Conservation (phyloP, 2,888 invertebrate genomes). For the Nezara viridula region DNA sequence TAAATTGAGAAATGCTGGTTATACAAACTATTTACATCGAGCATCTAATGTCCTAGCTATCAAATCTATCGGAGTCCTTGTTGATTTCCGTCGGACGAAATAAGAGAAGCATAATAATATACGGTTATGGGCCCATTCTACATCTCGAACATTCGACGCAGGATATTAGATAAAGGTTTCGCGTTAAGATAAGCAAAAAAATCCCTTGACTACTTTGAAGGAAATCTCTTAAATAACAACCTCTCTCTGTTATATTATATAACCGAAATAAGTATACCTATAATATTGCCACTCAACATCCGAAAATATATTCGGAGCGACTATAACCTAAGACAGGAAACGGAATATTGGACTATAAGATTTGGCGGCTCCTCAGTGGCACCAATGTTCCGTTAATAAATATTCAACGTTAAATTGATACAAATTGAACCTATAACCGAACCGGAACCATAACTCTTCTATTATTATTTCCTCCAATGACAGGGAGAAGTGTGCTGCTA, state of each 20-base stretch:
- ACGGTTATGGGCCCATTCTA: background rate
- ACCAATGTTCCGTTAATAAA: background rate
- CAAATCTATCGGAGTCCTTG: background rate
- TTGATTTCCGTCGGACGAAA: background rate
- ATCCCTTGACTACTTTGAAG: background rate
- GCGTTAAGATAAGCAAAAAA: background rate
- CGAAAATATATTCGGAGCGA: background rate
- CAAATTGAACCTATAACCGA: background rate
- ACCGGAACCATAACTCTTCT: constrained; percentile 4
- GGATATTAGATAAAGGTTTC: background rate
- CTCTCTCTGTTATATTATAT: background rate
- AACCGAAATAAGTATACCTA: background rate
- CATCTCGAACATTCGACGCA: background rate
- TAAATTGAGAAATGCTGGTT: too few species aligned
- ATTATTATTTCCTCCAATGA: background rate
- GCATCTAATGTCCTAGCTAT: background rate
- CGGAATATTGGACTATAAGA: background rate
- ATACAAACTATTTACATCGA: background rate
- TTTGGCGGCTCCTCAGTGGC: background rate
- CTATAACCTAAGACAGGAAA: constrained; percentile 3
- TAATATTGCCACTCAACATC: background rate
- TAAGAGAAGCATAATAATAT: background rate
- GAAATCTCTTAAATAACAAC: background rate
- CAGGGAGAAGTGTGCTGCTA: background rate
- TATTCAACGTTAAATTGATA: background rate